Evolutionary conservation across 2,797 vertebrate species (phyloP).

Genomic region (Ctenochaetus hawaiiensis): DNA sequence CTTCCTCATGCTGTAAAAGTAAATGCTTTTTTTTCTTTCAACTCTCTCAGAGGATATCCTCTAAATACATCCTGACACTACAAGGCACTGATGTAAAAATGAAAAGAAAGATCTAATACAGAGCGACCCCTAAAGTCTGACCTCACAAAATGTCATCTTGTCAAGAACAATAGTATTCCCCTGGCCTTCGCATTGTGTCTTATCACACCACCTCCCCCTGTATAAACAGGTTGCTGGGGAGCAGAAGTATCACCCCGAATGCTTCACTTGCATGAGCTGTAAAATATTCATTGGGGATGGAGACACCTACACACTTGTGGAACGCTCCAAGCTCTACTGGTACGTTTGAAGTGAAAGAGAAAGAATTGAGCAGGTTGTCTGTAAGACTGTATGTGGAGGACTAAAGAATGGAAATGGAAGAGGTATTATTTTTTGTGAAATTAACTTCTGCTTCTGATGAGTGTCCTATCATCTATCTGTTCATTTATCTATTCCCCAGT

Average conservation of each 20-base stretch:
- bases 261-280: conserved; percentile 93
- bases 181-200: neutral
- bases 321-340: conserved; percentile 93
- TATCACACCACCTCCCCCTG: neutral
- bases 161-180: conserved; percentile 2
- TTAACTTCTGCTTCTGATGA: neutral
- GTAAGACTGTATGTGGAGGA: neutral
- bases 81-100: conserved; percentile 39
- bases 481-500: conserved; percentile 70
- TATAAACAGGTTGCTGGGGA: conserved; percentile 91
- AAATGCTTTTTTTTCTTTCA: conserved; percentile 47
- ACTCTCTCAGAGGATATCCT: conserved; percentile 68
- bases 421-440: neutral
- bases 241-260: conserved; percentile 97
- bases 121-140: neutral
- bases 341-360: conserved; percentile 28
- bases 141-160: conserved; percentile 3
- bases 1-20: conserved; percentile 54
- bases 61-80: conserved; percentile 66
- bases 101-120: conserved; percentile 17
- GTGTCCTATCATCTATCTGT: neutral
- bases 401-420: neutral
- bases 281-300: conserved; percentile 92
- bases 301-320: conserved; percentile 93
- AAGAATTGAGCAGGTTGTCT: neutral